phyloP scores from a whole-genome alignment of 2,888 invertebrate genomes.

The Cheilosia soror region DNA sequence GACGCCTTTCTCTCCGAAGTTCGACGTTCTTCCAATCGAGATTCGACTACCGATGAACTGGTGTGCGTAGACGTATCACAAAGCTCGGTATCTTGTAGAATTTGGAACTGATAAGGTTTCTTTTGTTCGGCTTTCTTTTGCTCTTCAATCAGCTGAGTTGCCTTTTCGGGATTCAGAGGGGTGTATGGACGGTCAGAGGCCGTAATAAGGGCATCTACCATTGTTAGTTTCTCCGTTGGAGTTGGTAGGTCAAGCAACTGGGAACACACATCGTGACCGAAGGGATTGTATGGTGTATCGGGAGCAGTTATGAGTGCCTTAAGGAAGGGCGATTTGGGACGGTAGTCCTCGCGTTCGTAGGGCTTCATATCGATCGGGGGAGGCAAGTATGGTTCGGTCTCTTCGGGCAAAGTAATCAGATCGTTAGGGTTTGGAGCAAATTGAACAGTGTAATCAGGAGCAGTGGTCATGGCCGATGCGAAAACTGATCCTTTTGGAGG shows the following conservation, averaged over 20 bases:
- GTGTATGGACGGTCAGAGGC: slow-evolving; percentile 87
- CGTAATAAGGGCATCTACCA: slow-evolving; percentile 86
- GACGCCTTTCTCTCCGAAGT: slow-evolving; percentile 78
- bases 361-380: slow-evolving; percentile 86
- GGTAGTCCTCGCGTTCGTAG: slow-evolving; percentile 83
- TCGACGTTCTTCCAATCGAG: slow-evolving; percentile 38
- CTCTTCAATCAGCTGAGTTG: slow-evolving; percentile 80
- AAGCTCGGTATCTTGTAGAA: slow-evolving; percentile 80
- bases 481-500: slow-evolving; percentile 85
- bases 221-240: slow-evolving; percentile 84
- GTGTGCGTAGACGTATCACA: slow-evolving; percentile 76
- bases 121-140: slow-evolving; percentile 79
- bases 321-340: slow-evolving; percentile 87
- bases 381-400: slow-evolving; percentile 88
- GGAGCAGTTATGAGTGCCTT: slow-evolving; percentile 89
- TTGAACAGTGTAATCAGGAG: slow-evolving; percentile 81
- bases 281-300: slow-evolving; percentile 85
- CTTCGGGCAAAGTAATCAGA: slow-evolving; percentile 87
- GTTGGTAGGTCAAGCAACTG: slow-evolving; percentile 83
- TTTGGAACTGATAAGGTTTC: slow-evolving; percentile 81
- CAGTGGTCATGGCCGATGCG: slow-evolving; percentile 83
- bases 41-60: slow-evolving; percentile 48
- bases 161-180: slow-evolving; percentile 85
- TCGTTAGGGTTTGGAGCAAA: slow-evolving; percentile 82
- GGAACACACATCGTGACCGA: slow-evolving; percentile 84